These are phyloP conservation scores for Stenotaenia linearis DNA, from an alignment of 2,888 invertebrate species.

Conservation along the genomic window DNA sequence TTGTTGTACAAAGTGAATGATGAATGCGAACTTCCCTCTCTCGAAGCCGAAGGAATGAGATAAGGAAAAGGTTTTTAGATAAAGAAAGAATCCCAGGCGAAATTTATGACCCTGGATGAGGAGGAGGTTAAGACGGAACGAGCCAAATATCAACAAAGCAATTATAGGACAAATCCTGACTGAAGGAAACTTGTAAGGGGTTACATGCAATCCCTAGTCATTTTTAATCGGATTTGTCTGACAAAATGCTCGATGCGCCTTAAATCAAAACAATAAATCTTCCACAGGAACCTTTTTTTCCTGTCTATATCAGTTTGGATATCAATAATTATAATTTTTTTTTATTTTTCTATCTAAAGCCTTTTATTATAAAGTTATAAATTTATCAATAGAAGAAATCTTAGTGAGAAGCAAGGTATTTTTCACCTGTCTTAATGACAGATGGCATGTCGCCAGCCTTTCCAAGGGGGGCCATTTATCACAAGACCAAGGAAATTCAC, in stretches of 20 bases:
- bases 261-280: conserved; percentile 24
- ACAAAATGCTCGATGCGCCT: background rate
- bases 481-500: conserved; percentile 17
- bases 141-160: conserved; percentile 26
- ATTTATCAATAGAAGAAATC: background rate
- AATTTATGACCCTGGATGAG: conserved; percentile 26
- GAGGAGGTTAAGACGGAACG: background rate
- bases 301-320: background rate
- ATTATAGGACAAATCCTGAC: conserved; percentile 21
- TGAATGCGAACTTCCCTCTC: conserved; percentile 26
- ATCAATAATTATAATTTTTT: background rate
- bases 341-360: background rate
- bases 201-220: conserved; percentile 23
- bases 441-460: conserved; percentile 22
- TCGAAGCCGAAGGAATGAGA: conserved; percentile 1
- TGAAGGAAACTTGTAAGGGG: conserved; percentile 20
- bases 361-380: background rate
- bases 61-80: conserved; percentile 24
- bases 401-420: conserved; percentile 1
- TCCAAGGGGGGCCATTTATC: conserved; percentile 23
- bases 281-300: background rate
- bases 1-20: conserved; percentile 21
- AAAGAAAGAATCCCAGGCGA: conserved; percentile 8
- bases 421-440: conserved; percentile 17
- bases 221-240: conserved; percentile 26